Conservation (phyloP, 2,888 invertebrate species). For the Iselma pallidipennis region DNA sequence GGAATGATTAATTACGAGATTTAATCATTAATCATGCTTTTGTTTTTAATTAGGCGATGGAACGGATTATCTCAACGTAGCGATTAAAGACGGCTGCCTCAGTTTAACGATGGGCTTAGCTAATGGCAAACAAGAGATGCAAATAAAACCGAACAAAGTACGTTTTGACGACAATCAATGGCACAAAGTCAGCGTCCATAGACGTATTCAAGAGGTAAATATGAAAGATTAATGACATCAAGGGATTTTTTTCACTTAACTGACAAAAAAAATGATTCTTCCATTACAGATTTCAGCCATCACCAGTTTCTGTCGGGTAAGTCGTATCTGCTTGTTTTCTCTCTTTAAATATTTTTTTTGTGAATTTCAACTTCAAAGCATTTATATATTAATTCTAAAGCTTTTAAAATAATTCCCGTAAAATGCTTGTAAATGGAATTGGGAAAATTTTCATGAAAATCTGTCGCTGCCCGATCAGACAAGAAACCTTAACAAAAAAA, state of each 20-base stretch:
- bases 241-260: too few relatives aligned
- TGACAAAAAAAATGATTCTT: too few relatives aligned
- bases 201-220: conserved; percentile 87
- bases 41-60: conserved; percentile 72
- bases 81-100: conserved; percentile 86
- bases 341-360: too few relatives aligned
- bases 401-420: too few relatives aligned
- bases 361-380: neutral
- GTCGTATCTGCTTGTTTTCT: conserved; percentile 48
- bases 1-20: neutral
- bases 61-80: conserved; percentile 86
- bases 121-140: conserved; percentile 87
- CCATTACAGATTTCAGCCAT: conserved; percentile 83
- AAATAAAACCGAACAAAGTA: conserved; percentile 83
- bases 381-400: too few relatives aligned
- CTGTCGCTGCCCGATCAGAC: too few relatives aligned
- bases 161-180: conserved; percentile 96
- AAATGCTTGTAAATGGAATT: too few relatives aligned
- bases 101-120: conserved; percentile 88
- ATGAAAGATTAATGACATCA: neutral
- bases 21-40: conserved; percentile 15
- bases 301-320: conserved; percentile 85
- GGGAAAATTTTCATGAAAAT: too few relatives aligned
- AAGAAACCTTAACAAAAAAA: too few relatives aligned
- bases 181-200: conserved; percentile 89